These are phyloP conservation scores for Melanotaenia boesemani DNA, from an alignment of 2,797 vertebrate species.

Conservation along the genomic window DNA sequence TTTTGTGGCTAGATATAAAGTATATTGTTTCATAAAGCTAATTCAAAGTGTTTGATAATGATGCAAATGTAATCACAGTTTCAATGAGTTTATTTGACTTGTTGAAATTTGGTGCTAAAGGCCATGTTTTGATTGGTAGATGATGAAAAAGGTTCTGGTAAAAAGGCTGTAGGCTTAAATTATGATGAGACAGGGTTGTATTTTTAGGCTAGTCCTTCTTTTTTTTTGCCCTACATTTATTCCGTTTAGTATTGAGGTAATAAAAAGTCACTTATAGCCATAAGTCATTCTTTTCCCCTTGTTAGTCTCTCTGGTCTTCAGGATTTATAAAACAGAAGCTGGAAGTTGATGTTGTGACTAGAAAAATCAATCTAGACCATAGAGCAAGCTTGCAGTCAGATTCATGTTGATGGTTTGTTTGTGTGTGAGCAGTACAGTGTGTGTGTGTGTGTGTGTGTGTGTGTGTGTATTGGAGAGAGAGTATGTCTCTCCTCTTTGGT, in stretches of 20 bases:
- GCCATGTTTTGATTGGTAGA: not conserved
- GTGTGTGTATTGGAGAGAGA: constrained; percentile 1
- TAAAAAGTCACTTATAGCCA: constrained; percentile 31
- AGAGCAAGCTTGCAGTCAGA: constrained; percentile 36
- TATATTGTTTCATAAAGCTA: not conserved
- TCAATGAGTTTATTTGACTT: not conserved
- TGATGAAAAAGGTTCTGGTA: not conserved
- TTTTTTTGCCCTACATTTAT: not conserved
- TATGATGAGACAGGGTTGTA: not conserved
- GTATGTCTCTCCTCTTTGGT: constrained; percentile 45
- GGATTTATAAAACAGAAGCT: constrained; percentile 50
- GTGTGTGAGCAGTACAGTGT: constrained; percentile 29
- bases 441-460: constrained; percentile 30
- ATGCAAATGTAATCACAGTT: no score
- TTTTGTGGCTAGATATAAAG: not conserved
- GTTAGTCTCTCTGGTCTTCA: constrained; percentile 35
- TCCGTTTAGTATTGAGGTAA: constrained; percentile 20
- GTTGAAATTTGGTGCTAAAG: not conserved
- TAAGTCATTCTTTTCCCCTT: not conserved
- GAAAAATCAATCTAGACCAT: constrained; percentile 62
- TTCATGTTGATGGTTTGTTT: constrained; percentile 49
- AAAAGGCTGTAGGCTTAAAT: not conserved
- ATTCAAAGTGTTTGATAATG: not conserved
- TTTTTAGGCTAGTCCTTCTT: not conserved
- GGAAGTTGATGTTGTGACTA: constrained; percentile 57